phyloP scores from a whole-genome alignment of 1,140 invertebrate genomes.

The Caenorhabditis elegans region DNA sequence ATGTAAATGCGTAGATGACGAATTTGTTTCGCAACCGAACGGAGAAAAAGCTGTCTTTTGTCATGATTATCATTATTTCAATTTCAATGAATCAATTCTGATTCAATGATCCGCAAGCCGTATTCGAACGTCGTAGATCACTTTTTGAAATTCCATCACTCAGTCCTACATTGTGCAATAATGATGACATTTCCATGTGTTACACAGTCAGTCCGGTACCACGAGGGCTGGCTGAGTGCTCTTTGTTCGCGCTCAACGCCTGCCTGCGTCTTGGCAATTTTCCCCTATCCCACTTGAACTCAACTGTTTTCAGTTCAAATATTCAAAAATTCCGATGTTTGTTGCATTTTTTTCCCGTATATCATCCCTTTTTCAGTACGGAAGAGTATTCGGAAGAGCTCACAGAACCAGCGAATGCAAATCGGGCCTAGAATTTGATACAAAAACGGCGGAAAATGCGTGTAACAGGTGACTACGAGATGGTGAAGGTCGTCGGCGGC shows the following conservation, averaged over 20 bases:
- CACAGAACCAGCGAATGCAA: background rate
- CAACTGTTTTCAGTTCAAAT: background rate
- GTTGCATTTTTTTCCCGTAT: background rate
- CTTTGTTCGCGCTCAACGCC: background rate
- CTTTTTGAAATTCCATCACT: background rate
- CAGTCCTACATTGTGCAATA: background rate
- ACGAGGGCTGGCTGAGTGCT: background rate
- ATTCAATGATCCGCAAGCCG: too few species aligned
- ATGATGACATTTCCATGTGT: constrained; percentile 6
- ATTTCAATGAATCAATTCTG: too few species aligned
- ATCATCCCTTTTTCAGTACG: background rate
- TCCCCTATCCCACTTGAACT: background rate
- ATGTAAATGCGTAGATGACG: too few species aligned
- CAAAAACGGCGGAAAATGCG: background rate
- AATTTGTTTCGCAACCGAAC: too few species aligned
- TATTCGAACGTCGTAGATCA: too few species aligned
- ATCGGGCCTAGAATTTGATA: background rate
- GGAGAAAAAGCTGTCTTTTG: too few species aligned
- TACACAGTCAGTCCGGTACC: background rate
- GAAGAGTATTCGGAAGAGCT: background rate
- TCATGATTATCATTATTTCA: too few species aligned
- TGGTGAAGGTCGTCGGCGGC: too few species aligned
- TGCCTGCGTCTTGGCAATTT: too few species aligned
- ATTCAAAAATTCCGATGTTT: constrained; percentile 27
- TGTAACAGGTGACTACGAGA: background rate